Base-by-base conservation (phyloP, 1,140 invertebrate species). In the Dermatophagoides farinae region DNA sequence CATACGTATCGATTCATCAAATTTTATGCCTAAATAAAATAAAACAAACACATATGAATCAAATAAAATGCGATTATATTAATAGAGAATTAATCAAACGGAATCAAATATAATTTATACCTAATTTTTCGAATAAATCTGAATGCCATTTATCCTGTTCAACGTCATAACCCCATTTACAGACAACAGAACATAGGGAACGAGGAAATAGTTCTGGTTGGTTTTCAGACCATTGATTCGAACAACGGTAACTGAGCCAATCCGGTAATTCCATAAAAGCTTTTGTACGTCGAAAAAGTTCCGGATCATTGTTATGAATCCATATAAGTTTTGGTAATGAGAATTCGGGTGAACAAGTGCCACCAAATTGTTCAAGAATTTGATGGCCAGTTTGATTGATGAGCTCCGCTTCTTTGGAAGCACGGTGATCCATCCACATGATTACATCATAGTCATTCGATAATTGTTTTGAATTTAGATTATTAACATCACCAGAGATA, bases 401-500 rank as follows among this genome's bases (percentile, higher is more conserved):
- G 20, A 79, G 73, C 18, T 81, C 77, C 0, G 89, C 85, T 76
- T 96, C 85, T 49, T 78, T 70, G 20, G 78, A 73, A 2, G 91
- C 91, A 66, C 92, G 74, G 69, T 97, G 91, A 71, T 97, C 92
- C 87, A 96, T 84, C 92, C 92, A 97, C 72, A 96, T 80, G 39
- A 97, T 86, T 25, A 97, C 77, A 72, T 97, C 92, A 70, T 85
- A 82, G 50, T 82, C 74, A 68, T 78, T 68, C 80, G 64, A 37
- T 55, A 8, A 25, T 18, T 43, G 40, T 57, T 38, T 49, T n/a
- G n/a, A n/a, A n/a, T n/a, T n/a, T 39, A 0, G 49, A 10, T 60
- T 61, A 64, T 37, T 14, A 40, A 57, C 68, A 38, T 40, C 59
- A 58, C 10, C 82, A 72, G 84, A 86, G 20, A 95, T 64, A 22